Evolutionary conservation across 2,113 vertebrate species (phyloP).

Genomic region (Sinocyclocheilus anophthalmus): DNA sequence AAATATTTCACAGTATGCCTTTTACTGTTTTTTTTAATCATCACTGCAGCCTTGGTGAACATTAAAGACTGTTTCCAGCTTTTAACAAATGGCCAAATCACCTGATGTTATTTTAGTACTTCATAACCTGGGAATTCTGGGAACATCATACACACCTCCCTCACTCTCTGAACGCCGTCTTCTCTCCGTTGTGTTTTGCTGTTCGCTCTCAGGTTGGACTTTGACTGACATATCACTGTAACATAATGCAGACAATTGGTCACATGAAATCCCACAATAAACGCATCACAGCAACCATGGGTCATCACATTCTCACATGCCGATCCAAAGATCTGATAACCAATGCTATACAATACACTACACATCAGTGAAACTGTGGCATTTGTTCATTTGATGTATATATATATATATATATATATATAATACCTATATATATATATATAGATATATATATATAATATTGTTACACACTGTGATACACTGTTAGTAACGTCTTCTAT

Average conservation of each 20-base stretch:
- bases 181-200: background rate
- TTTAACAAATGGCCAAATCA: background rate
- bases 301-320: background rate
- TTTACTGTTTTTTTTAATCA: too few species aligned
- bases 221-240: conserved; percentile 18
- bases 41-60: too few species aligned
- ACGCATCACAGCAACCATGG: background rate
- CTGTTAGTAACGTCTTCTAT: too few species aligned
- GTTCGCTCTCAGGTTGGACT: background rate
- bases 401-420: too few species aligned
- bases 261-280: background rate
- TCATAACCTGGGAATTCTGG: background rate
- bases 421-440: too few species aligned
- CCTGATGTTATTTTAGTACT: background rate
- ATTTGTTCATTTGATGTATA: too few species aligned
- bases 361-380: background rate
- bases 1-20: too few species aligned
- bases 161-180: background rate
- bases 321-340: background rate
- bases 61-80: too few species aligned
- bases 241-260: conserved; percentile 22
- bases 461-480: too few species aligned
- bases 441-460: too few species aligned
- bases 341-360: background rate
- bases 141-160: conserved; percentile 25